Evolutionary conservation across 2,797 vertebrate genomes (phyloP), one percentile per base, ranked within the genome.

Genomic region (Mormyrus hasselquistii): DNA sequence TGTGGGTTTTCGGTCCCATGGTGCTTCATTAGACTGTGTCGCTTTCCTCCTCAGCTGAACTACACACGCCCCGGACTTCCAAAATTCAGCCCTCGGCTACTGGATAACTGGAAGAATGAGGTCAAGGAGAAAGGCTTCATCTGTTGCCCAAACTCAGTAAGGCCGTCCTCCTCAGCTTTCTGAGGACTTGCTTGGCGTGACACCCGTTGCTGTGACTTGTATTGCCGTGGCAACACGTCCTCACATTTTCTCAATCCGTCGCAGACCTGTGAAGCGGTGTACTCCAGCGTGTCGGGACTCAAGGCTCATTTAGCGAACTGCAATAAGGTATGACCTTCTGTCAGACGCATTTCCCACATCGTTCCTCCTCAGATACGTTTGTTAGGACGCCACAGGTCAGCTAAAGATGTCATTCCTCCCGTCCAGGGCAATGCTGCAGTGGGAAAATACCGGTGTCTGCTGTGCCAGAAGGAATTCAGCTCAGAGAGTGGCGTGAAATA

Each of bases 401-500:
- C 76, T 76, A 6, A 41, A 73, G 65, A 49, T 91, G 29, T 93
- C 88, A 91, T 90, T 93, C 9, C 91, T 65, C 86, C 82, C 87
- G 38, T 92, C 38, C 95, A 99, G 98, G 97, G 97, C 50, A 97
- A 96, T 86, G 97, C 98, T 92, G 96, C 96, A 1, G 96, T 97
- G 91, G 98, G 98, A 47, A 99, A 99, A 93, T 99, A 99, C 92
- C 95, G 94, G 83, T 99, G 98, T 93, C 94, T 99, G 87, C 96
- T 99, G 92, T 99, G 98, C 93, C 97, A 99, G 92, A 99, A 99
- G 94, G 98, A 99, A 94, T 99, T 99, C 93, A 98, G 97, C 95
- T 99, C 98, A 0, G 98, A 99, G 93, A 99, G 98, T 0, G 98
- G 98, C 0, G 98, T 99, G 89, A 99, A 99, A 92, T 99, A 99